These are phyloP conservation scores for Drosophila colorata DNA, from an alignment of 2,888 invertebrate genomes.

Conservation along the genomic window DNA sequence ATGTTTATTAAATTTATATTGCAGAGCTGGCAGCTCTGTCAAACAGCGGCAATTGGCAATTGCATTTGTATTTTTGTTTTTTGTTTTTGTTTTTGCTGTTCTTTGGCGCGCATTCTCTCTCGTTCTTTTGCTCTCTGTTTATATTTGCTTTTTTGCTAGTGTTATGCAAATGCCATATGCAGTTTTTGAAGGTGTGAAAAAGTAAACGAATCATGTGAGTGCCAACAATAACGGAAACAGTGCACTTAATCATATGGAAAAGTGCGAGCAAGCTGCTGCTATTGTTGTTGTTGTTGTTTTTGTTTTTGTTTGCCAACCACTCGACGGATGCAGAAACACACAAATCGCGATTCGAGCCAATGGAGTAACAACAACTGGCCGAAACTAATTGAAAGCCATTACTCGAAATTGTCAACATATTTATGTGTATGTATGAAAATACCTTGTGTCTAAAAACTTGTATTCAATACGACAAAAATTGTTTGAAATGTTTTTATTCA, in stretches of 20 bases:
- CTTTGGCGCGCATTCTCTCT: conserved; percentile 1
- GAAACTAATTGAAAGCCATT: conserved; percentile 29
- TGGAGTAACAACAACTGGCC: conserved; percentile 12
- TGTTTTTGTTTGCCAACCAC: conserved; percentile 11
- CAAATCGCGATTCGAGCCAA: conserved; percentile 18
- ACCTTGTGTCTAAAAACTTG: conserved; percentile 18
- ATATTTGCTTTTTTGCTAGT: conserved; percentile 25
- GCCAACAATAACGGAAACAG: conserved; percentile 33
- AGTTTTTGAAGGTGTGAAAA: conserved; percentile 69
- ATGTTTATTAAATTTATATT: background rate
- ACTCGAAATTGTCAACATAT: conserved; percentile 5
- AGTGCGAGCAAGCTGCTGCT: conserved; percentile 4
- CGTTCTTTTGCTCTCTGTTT: conserved; percentile 27
- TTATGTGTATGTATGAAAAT: background rate
- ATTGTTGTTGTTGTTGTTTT: conserved; percentile 7
- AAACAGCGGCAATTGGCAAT: conserved; percentile 8
- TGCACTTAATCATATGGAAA: conserved; percentile 30
- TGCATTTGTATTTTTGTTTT: conserved; percentile 6
- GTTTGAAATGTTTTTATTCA: conserved; percentile 22
- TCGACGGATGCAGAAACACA: conserved; percentile 26
- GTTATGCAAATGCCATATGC: conserved; percentile 72
- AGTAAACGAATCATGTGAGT: conserved; percentile 62
- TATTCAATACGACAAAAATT: conserved; percentile 34
- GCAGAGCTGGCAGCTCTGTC: conserved; percentile 23
- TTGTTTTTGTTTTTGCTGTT: background rate